Percentiles rank a stretch among this genome's conserved stretches.
These are phyloP conservation scores for Eubasilissa regina DNA, from an alignment of 1,140 invertebrate species.

Conservation along the genomic window DNA sequence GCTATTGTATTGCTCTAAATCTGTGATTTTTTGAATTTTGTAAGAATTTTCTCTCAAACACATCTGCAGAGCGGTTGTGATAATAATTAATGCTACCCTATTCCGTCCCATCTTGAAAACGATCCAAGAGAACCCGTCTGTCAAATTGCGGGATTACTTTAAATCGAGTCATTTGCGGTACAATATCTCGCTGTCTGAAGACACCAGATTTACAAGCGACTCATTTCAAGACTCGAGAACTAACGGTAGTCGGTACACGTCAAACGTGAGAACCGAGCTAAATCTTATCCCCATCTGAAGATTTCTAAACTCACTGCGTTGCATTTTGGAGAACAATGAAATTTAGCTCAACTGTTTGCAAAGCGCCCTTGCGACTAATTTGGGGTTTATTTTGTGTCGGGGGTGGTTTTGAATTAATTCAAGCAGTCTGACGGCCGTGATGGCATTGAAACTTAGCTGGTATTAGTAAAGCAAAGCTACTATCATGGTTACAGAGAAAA, in stretches of 20 bases:
- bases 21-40: too few relatives aligned
- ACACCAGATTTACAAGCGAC: too few relatives aligned
- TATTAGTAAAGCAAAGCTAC: too few relatives aligned
- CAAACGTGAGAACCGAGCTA: not conserved
- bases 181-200: not conserved
- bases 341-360: not conserved
- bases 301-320: not conserved
- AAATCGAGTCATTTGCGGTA: not conserved
- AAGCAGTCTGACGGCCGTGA: not conserved
- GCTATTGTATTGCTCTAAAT: too few relatives aligned
- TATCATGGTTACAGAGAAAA: too few relatives aligned
- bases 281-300: not conserved
- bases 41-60: too few relatives aligned
- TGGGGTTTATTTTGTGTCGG: not conserved
- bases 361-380: not conserved
- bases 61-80: not conserved
- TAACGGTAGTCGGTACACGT: too few relatives aligned
- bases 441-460: not conserved
- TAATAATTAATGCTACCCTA: not conserved
- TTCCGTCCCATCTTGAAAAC: conserved; percentile 29
- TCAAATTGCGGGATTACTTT: conserved; percentile 46
- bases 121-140: conserved; percentile 39
- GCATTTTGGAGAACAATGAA: not conserved
- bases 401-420: not conserved
- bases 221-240: too few relatives aligned